These are phyloP conservation scores for Patella caerulea DNA, from an alignment of 2,888 invertebrate species.

Conservation along the genomic window DNA sequence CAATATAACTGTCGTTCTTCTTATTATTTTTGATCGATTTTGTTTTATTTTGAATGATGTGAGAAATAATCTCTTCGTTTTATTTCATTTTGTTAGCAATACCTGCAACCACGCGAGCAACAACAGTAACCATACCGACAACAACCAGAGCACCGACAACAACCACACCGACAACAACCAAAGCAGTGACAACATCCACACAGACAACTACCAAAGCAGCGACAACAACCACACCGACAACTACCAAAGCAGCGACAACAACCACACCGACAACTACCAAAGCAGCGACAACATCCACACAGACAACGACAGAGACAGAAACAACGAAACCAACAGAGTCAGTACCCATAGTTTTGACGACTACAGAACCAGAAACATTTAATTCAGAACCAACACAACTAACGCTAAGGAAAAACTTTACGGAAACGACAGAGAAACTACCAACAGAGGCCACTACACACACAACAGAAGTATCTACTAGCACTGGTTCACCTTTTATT, in stretches of 20 bases:
- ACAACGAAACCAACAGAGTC: slow-evolving; percentile 58
- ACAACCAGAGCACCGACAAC: no score
- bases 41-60: no score
- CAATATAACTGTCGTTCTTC: no score
- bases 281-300: not conserved
- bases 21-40: not conserved
- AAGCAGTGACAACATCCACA: not conserved
- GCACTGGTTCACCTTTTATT: no score
- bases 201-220: not conserved
- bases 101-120: no score
- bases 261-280: not conserved
- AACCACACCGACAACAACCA: not conserved
- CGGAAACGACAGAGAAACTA: slow-evolving; percentile 25
- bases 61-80: no score
- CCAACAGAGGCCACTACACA: no score
- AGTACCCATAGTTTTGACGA: slow-evolving; percentile 56
- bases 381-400: no score
- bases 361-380: slow-evolving; percentile 25
- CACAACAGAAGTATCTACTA: no score
- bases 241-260: not conserved
- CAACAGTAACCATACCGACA: not conserved
- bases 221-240: not conserved
- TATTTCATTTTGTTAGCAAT: no score
- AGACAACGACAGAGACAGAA: not conserved
- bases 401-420: no score